phyloP scores from a whole-genome alignment of 2,113 vertebrate genomes.

The Paramisgurnus dabryanus region DNA sequence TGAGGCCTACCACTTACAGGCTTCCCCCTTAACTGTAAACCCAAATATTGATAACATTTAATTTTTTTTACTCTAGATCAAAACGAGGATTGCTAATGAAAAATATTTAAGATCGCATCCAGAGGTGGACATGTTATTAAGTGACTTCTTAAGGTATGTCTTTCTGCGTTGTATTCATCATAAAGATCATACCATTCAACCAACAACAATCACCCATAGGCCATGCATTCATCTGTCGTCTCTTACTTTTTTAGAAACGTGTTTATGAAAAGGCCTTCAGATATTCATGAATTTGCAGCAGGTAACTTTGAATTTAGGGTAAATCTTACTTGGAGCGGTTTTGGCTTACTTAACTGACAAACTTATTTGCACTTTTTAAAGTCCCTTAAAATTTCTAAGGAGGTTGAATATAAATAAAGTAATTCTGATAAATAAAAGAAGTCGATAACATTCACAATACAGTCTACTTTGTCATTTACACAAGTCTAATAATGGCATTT shows the following conservation, averaged over 20 bases:
- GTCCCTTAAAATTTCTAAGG: no score
- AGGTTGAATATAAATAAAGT: no score
- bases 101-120: slow-evolving; percentile 79
- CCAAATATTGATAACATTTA: neutral
- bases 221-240: neutral
- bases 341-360: neutral
- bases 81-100: slow-evolving; percentile 80
- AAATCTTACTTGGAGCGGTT: neutral
- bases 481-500: no score
- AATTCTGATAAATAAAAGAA: no score
- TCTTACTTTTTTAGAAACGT: slow-evolving; percentile 60
- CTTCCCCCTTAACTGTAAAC: no score
- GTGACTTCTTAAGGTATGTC: slow-evolving; percentile 79
- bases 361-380: no score
- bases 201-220: no score
- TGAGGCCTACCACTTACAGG: no score
- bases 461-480: no score
- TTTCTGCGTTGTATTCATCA: neutral
- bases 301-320: slow-evolving; percentile 55
- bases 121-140: slow-evolving; percentile 77
- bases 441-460: no score
- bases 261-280: slow-evolving; percentile 67
- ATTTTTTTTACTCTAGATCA: slow-evolving; percentile 68
- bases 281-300: slow-evolving; percentile 72
- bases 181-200: neutral